phyloP scores from a whole-genome alignment of 2,113 vertebrate genomes.

The Lampris incognitus region DNA sequence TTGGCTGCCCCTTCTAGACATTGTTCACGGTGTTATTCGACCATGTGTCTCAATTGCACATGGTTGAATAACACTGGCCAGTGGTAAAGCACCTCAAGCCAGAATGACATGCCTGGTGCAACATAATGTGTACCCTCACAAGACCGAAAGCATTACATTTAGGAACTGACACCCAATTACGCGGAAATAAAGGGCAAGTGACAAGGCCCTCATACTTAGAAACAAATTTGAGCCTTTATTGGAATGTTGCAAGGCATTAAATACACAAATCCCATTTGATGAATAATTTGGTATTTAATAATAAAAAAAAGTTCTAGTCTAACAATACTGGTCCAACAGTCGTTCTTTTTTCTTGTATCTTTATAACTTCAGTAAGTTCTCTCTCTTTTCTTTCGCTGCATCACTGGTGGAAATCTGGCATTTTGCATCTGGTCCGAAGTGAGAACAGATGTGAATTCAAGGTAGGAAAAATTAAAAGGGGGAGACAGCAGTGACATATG shows the following conservation, averaged over 20 bases:
- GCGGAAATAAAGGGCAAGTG: background rate
- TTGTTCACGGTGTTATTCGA: too few species aligned
- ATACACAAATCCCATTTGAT: constrained; percentile 90
- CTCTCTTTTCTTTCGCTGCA: constrained; percentile 72
- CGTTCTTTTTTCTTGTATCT: constrained; percentile 78
- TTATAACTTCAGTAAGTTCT: constrained; percentile 71
- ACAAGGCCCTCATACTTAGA: constrained; percentile 78
- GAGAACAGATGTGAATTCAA: constrained; percentile 70
- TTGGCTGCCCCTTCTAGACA: too few species aligned
- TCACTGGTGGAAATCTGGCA: constrained; percentile 72
- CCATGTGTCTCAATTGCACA: too few species aligned
- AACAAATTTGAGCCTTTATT: constrained; percentile 96
- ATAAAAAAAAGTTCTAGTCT: constrained; percentile 87
- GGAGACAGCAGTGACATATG: constrained; percentile 36
- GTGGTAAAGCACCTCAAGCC: too few species aligned
- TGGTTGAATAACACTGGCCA: too few species aligned
- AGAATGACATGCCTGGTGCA: too few species aligned
- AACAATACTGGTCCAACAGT: constrained; percentile 91
- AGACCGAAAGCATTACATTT: background rate
- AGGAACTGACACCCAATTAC: background rate
- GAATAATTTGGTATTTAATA: constrained; percentile 88
- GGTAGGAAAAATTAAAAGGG: constrained; percentile 70
- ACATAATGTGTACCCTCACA: background rate
- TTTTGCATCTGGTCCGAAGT: constrained; percentile 24
- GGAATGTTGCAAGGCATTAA: constrained; percentile 93